Evolutionary conservation across 1,140 invertebrate genomes (phyloP).

Genomic region (Ceratosolen solmsi): DNA sequence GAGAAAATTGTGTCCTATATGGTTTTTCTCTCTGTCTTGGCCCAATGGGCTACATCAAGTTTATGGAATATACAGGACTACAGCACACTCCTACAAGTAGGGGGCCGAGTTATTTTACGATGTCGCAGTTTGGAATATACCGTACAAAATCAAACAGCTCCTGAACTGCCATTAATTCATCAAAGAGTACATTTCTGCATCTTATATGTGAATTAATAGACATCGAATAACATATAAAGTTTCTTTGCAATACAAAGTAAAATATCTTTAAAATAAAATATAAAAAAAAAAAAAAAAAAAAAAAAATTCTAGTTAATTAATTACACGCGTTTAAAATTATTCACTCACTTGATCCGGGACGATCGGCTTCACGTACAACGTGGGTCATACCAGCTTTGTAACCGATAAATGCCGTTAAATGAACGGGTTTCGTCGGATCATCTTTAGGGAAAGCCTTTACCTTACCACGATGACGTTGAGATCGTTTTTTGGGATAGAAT

Average conservation of each 20-base stretch:
- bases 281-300: neutral
- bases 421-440: conserved; percentile 95
- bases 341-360: conserved; percentile 97
- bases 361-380: conserved; percentile 98
- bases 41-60: conserved; percentile 77
- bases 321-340: no score
- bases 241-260: no score
- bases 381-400: conserved; percentile 99
- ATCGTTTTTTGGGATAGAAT: conserved; percentile 99
- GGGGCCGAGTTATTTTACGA: conserved; percentile 70
- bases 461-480: conserved; percentile 95
- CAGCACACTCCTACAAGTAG: conserved; percentile 71
- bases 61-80: conserved; percentile 63
- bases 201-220: conserved; percentile 51
- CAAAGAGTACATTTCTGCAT: conserved; percentile 49
- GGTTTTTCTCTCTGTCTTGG: conserved; percentile 80
- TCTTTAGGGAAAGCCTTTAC: conserved; percentile 99
- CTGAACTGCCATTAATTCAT: conserved; percentile 60
- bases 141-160: conserved; percentile 67
- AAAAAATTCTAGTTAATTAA: neutral
- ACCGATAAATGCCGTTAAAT: conserved; percentile 97
- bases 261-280: neutral
- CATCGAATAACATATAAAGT: conserved; percentile 44
- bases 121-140: conserved; percentile 63
- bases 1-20: conserved; percentile 76